Percentiles rank a stretch among this genome's conserved stretches.
phyloP scores from a whole-genome alignment of 2,797 vertebrate genomes.

The Tympanoctomys barrerae region DNA sequence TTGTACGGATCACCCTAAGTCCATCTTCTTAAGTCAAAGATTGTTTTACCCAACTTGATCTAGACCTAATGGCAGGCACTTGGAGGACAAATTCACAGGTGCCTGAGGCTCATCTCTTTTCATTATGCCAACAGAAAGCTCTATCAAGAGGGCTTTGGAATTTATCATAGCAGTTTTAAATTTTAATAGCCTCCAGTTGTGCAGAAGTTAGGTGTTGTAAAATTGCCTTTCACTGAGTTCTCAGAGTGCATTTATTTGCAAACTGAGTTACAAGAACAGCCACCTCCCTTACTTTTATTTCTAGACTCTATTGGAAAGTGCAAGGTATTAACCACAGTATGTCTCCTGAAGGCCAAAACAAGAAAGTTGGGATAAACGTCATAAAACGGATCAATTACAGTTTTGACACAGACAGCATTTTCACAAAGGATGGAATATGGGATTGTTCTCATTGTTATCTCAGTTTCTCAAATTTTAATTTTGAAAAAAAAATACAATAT shows the following conservation, averaged over 20 bases:
- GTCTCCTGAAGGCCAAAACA: conserved; percentile 24
- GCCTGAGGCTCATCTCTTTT: conserved; percentile 60
- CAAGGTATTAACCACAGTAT: conserved; percentile 16
- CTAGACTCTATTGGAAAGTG: background rate
- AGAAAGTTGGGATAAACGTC: conserved; percentile 24
- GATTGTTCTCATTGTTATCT: background rate
- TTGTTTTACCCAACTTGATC: background rate
- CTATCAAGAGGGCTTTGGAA: conserved; percentile 59
- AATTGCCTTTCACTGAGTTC: background rate
- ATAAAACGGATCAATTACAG: background rate
- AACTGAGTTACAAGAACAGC: conserved; percentile 25
- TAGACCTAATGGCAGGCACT: background rate
- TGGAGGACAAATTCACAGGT: background rate
- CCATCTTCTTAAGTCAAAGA: conserved; percentile 39
- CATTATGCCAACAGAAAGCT: conserved; percentile 52
- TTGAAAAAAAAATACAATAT: background rate
- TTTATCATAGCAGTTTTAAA: conserved; percentile 63
- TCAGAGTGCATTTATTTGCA: conserved; percentile 44
- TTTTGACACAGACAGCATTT: background rate
- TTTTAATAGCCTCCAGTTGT: conserved; percentile 72
- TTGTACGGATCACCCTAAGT: background rate
- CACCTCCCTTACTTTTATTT: background rate
- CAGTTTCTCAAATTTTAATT: conserved; percentile 50
- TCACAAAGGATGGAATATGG: background rate
- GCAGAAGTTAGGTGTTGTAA: conserved; percentile 57